Evolutionary conservation across 2,888 invertebrate species (phyloP).

Genomic region (Halictus ligatus): DNA sequence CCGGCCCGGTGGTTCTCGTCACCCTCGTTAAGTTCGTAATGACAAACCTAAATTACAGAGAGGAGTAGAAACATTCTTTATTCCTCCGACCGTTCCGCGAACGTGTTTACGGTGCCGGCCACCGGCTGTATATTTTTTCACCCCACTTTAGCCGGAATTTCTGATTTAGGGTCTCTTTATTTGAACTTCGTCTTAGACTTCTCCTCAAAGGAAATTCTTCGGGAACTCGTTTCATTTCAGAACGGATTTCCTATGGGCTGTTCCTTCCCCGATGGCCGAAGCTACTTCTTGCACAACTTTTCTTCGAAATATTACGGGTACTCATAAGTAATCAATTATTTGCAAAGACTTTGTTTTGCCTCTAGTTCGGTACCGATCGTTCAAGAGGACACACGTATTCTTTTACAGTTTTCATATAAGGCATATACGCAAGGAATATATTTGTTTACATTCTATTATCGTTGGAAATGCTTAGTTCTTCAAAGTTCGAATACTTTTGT

Average conservation of each 20-base stretch:
- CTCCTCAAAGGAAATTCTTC: not conserved
- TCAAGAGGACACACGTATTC: no score
- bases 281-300: not conserved
- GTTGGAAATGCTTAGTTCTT: no score
- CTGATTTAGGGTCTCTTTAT: not conserved
- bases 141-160: not conserved
- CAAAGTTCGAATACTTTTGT: no score
- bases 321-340: no score
- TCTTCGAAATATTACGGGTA: no score
- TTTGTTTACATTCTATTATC: no score
- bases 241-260: not conserved
- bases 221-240: constrained; percentile 4
- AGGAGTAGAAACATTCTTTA: not conserved
- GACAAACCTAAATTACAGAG: not conserved
- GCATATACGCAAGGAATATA: no score
- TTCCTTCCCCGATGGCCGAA: not conserved
- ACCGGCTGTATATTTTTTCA: not conserved
- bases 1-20: not conserved
- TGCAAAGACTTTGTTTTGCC: no score
- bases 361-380: no score
- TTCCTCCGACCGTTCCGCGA: not conserved
- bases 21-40: not conserved
- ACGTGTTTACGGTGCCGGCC: no score
- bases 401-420: no score
- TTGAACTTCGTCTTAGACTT: not conserved